Conservation (phyloP, 2,797 vertebrate species). For the Acanthornis magna region DNA sequence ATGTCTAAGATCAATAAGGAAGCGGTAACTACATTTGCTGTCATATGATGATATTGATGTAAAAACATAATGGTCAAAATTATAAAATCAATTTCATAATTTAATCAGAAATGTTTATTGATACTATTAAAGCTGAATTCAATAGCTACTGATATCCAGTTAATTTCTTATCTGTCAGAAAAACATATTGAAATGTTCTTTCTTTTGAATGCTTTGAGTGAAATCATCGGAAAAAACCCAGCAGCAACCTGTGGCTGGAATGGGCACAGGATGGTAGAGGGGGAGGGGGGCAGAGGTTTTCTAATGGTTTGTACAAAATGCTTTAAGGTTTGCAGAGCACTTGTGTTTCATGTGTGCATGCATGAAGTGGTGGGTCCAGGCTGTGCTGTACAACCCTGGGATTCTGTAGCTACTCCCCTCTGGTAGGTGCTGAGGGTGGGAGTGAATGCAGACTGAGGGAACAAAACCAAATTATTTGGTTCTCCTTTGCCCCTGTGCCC, state of each 20-base stretch:
- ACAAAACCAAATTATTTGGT: neutral
- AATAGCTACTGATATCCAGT: conserved; percentile 78
- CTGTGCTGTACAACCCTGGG: neutral
- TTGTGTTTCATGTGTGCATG: neutral
- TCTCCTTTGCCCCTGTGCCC: neutral
- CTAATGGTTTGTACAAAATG: neutral
- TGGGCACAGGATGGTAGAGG: neutral
- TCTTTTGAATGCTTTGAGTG: conserved; percentile 71
- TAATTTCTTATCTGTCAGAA: conserved; percentile 82
- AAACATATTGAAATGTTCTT: conserved; percentile 77
- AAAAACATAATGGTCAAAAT: conserved; percentile 83
- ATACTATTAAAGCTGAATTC: conserved; percentile 83
- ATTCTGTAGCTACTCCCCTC: neutral
- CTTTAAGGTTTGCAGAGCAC: neutral
- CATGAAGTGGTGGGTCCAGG: neutral
- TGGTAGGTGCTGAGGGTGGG: neutral
- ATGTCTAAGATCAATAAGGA: conserved; percentile 92
- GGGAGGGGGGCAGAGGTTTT: neutral
- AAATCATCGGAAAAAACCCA: conserved; percentile 53
- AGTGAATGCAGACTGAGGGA: neutral
- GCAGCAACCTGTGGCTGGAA: conserved; percentile 29
- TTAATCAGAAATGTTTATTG: conserved; percentile 87
- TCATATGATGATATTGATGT: conserved; percentile 83
- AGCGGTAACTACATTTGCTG: conserved; percentile 85
- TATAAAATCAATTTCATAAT: conserved; percentile 86